Evolutionary conservation across 2,797 vertebrate genomes (phyloP).

Genomic region (Babyrousa celebensis): DNA sequence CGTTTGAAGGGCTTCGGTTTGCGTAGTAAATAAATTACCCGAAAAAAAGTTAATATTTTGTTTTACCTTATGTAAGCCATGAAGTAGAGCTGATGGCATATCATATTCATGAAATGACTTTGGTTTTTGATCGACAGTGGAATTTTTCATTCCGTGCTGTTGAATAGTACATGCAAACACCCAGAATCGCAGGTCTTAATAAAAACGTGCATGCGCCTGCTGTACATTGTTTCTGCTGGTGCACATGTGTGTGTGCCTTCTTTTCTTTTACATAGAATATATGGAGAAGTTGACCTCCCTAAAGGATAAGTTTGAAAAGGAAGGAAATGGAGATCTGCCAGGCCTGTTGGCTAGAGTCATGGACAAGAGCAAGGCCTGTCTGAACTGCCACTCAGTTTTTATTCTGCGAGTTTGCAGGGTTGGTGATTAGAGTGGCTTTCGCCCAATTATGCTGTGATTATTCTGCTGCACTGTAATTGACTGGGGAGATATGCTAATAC

Average conservation of each 20-base stretch:
- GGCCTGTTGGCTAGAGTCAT: conserved; percentile 91
- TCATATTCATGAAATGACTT: not conserved
- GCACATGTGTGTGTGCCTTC: accelerated
- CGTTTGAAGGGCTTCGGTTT: not conserved
- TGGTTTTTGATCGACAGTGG: not conserved
- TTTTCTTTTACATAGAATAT: not conserved
- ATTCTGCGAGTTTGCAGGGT: conserved; percentile 94
- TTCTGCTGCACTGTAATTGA: conserved; percentile 99
- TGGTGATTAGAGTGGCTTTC: conserved; percentile 99
- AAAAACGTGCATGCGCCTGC: not conserved
- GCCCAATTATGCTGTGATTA: conserved; percentile 99
- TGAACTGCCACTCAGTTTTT: conserved; percentile 96
- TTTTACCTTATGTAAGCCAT: conserved; percentile 23
- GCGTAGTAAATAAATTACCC: not conserved
- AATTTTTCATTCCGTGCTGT: not conserved
- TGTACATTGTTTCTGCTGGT: conserved; percentile 37
- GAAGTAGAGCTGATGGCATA: not conserved
- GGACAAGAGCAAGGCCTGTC: conserved; percentile 94
- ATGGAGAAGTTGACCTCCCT: conserved; percentile 86
- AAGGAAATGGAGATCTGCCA: conserved; percentile 91
- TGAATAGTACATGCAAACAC: conserved; percentile 8
- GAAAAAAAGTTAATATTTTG: conserved; percentile 14
- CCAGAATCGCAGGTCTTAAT: not conserved
- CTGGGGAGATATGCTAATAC: conserved; percentile 99
- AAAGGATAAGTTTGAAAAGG: conserved; percentile 87